Base-by-base conservation (phyloP, 1,140 invertebrate genomes). In the Nasonia giraulti region DNA sequence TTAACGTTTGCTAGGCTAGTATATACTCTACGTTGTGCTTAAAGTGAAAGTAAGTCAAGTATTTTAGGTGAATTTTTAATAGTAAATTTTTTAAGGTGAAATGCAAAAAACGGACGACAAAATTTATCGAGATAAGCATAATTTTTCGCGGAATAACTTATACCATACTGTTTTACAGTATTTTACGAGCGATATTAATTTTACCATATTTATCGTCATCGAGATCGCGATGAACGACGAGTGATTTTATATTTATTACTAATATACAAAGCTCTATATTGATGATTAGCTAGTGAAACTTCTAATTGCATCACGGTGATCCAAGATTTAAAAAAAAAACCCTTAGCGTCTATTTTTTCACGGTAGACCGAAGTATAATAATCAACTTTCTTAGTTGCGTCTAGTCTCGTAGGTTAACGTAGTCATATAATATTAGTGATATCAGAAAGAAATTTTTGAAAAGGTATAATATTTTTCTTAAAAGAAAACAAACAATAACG, bases 351-450 rank as follows among this genome's bases (percentile, higher is more conserved):
- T 69, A 47, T 50, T 80, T 68, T 80, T 80, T 10, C 69, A 71
- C 55, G 17, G 20, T 80, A n/a, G 12, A 12, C 23, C 71, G n/a
- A 50, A 81, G 11, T 27, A 73, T 31, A 50, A 73, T 31, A 50
- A 23, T 81, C 1, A 55, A 55, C 14, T 73, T 50, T 81, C 47
- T 62, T 40, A 55, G 17, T n/a, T 10, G 37, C 11, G 23, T 82
- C 71, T 82, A 74, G 80, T 74, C 80, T 62, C 27, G 17, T 82
- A 75, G 71, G 14, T 55, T 74, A 74, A 74, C 55, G 55, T 62
- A 62, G 55, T 62, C 55, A 5, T 62, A n/a, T 62, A n/a, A 62
- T 20, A 62, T n/a, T n/a, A 62, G 55, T 7, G 55, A 62, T 62
- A 20, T 2, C 6, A 3, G 0, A 17, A 6, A n/a, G 20, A 62